A percentile compares a stretch with the other conserved stretches of the same genome.
phyloP scores from a whole-genome alignment of 2,113 vertebrate species.

The Myocastor coypus region DNA sequence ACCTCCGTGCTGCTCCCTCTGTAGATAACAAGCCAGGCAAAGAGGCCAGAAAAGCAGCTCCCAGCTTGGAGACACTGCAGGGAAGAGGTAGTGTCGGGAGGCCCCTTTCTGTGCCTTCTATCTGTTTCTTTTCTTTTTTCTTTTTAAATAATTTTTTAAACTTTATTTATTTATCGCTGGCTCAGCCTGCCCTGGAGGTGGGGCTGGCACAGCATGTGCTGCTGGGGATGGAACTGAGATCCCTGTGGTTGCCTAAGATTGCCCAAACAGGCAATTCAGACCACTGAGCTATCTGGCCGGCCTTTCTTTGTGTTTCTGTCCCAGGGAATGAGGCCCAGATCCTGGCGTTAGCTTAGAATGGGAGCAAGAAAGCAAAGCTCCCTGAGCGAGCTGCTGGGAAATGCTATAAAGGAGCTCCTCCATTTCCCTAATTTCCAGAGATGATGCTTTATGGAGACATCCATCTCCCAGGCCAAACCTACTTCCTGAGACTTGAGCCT shows the following conservation, averaged over 20 bases:
- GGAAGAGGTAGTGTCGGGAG: neutral
- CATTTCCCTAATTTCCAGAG: slow-evolving; percentile 79
- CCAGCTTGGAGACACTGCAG: neutral
- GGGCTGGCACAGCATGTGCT: too few species aligned
- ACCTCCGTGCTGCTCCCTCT: slow-evolving; percentile 41
- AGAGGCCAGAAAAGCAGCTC: slow-evolving; percentile 26
- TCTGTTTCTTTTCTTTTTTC: too few species aligned
- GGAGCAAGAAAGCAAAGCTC: slow-evolving; percentile 14
- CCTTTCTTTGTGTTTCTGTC: slow-evolving; percentile 51
- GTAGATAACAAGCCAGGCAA: neutral
- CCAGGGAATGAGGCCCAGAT: neutral
- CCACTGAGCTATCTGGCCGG: too few species aligned
- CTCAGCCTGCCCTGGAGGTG: too few species aligned
- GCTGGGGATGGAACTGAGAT: too few species aligned
- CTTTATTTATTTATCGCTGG: too few species aligned
- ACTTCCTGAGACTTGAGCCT: slow-evolving; percentile 74
- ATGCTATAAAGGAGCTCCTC: slow-evolving; percentile 62
- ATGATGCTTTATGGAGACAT: slow-evolving; percentile 77
- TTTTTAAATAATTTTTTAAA: too few species aligned
- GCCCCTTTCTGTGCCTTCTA: slow-evolving; percentile 29
- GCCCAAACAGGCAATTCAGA: too few species aligned
- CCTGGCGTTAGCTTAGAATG: neutral
- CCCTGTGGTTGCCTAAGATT: too few species aligned
- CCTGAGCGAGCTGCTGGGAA: slow-evolving; percentile 43
- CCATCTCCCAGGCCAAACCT: slow-evolving; percentile 56